These are phyloP conservation scores for Ispidina picta DNA, from an alignment of 2,797 vertebrate genomes.

Conservation along the genomic window DNA sequence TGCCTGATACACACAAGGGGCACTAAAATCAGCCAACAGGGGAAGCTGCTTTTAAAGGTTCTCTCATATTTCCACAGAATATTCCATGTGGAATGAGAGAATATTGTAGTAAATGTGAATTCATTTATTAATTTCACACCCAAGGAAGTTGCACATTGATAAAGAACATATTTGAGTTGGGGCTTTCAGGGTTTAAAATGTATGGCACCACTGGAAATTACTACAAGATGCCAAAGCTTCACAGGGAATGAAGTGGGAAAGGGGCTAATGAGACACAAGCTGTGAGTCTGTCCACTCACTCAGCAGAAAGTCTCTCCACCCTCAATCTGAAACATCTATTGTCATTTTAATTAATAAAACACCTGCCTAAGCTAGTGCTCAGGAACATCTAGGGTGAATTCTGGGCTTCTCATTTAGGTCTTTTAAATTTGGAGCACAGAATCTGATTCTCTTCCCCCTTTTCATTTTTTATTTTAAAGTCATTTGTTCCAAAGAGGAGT, in stretches of 20 bases:
- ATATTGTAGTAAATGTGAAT: background rate
- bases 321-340: background rate
- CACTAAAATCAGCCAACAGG: background rate
- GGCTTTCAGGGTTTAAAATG: background rate
- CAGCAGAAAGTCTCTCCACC: background rate
- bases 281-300: background rate
- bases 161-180: background rate
- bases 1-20: background rate
- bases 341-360: background rate
- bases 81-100: background rate
- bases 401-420: background rate
- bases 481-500: constrained; percentile 36
- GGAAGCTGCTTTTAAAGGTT: background rate
- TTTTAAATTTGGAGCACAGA: background rate
- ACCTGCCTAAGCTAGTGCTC: background rate
- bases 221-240: background rate
- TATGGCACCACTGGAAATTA: background rate
- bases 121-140: background rate
- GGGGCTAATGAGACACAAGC: background rate
- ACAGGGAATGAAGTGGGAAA: background rate
- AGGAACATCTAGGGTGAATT: background rate
- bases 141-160: background rate
- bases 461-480: constrained; percentile 20
- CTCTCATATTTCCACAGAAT: background rate
- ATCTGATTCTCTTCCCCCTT: background rate